Base-by-base conservation (phyloP, 2,797 vertebrate species). In the Cossypha heuglini region DNA sequence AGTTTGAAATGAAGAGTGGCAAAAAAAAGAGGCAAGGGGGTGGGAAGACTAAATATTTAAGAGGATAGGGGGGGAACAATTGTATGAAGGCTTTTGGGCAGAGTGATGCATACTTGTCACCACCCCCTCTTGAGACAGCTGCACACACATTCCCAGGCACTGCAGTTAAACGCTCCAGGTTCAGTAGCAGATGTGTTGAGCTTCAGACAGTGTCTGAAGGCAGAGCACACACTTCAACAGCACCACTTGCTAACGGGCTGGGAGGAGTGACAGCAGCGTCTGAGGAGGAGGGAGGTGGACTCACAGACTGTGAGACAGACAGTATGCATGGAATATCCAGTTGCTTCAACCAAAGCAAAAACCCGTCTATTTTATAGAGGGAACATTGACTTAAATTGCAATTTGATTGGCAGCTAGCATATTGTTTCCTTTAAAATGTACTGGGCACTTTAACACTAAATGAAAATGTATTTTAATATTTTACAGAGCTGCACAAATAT, bases 381-480 rank as follows among this genome's bases (percentile, higher is more conserved):
- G 78, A 87, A 55, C 61, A n/a, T 38, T 35, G 73, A 90, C 55
- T 90, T 63, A 51, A 73, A 59, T 68, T 43, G 58, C 35, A 16
- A 40, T 92, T 67, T 51, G 82, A 91, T 94, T 79, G 97, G 98
- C 97, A 98, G 98, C 97, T 97, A 95, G 93, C 67, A 10, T 88
- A 69, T 94, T 74, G 74, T 94, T 97, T 97, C 94, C 96, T 98
- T 52, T 87, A 93, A 91, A 85, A 97, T 83, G 97, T 98, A 98
- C 98, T 98, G 97, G 97, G 98, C 98, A 98, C 98, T 98, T 98
- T 98, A 98, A 98, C 95, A 92, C 91, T 97, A 96, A 97, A 97
- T 95, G 95, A 96, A 97, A 96, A 96, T 96, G 93, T 98, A 97
- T 98, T 97, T 97, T 97, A 97, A 66, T 98, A 95, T 96, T 97